A percentile compares a stretch with the other conserved stretches of the same genome.
Conservation (phyloP, 2,113 vertebrate species). For the Telmatochromis brichardi region DNA sequence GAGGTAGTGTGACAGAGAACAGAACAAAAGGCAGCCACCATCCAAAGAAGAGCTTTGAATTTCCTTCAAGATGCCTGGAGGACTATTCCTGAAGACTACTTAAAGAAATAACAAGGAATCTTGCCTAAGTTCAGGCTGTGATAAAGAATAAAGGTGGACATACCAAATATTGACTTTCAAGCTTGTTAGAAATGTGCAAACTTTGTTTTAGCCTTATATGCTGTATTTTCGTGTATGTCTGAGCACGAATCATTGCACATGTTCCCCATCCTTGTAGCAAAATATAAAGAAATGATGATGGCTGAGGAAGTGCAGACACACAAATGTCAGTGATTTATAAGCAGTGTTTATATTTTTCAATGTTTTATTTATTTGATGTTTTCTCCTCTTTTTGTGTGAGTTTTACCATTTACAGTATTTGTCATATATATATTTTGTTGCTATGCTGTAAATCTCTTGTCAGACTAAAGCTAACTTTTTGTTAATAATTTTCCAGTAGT, state of each 20-base stretch:
- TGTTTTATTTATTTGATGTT: not conserved
- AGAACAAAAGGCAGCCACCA: not conserved
- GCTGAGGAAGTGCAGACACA: not conserved
- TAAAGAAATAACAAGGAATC: not conserved
- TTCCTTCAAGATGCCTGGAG: not conserved
- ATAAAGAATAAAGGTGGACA: not conserved
- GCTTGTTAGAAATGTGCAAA: not conserved
- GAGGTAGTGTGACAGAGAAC: not conserved
- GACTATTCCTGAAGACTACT: not conserved
- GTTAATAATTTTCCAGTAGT: not conserved
- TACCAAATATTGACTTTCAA: not conserved
- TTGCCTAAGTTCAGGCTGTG: not conserved
- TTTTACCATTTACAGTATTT: not conserved
- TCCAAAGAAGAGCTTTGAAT: not conserved
- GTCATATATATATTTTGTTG: not conserved
- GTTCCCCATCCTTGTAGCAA: not conserved
- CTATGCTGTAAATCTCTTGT: not conserved
- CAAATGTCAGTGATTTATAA: not conserved
- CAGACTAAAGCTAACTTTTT: not conserved
- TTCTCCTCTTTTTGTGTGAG: not conserved
- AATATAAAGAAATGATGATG: not conserved
- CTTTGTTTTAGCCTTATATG: not conserved
- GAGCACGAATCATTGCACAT: not conserved
- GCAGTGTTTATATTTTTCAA: not conserved
- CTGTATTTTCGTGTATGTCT: not conserved